Evolutionary conservation across 2,888 invertebrate genomes (phyloP).

Genomic region (Torymus texanus): DNA sequence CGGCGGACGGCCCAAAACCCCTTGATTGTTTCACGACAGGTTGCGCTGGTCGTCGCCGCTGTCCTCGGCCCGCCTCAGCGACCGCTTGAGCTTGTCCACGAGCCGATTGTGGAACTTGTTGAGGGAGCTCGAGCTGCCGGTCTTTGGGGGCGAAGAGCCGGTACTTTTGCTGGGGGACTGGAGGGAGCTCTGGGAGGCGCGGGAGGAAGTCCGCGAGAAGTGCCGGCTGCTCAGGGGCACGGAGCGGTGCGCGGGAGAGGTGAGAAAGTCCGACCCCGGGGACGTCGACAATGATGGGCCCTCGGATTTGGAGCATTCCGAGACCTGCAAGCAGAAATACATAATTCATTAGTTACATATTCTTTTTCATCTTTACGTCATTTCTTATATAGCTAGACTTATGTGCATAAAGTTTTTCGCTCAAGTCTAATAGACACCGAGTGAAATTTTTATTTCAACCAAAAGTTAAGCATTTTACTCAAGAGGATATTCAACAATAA

Average conservation of each 20-base stretch:
- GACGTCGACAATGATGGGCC: constrained; percentile 83
- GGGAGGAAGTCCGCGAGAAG: constrained; percentile 79
- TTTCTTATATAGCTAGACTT: too few relatives aligned
- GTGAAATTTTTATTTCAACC: too few relatives aligned
- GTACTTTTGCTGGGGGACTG: constrained; percentile 83
- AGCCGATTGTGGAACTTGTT: constrained; percentile 89
- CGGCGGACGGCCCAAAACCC: constrained; percentile 72
- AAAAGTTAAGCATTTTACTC: too few relatives aligned
- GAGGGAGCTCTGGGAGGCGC: constrained; percentile 80
- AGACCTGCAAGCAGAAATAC: constrained; percentile 75
- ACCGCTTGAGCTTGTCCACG: constrained; percentile 86
- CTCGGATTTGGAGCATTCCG: constrained; percentile 85
- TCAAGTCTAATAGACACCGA: too few relatives aligned
- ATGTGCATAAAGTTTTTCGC: too few relatives aligned
- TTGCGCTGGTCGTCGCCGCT: constrained; percentile 76
- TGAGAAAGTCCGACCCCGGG: constrained; percentile 79
- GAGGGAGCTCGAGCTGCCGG: constrained; percentile 79
- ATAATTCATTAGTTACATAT: too few relatives aligned
- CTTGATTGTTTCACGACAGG: constrained; percentile 72
- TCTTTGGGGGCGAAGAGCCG: constrained; percentile 80
- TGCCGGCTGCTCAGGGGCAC: constrained; percentile 82
- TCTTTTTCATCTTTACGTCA: too few relatives aligned
- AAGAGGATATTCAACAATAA: too few relatives aligned
- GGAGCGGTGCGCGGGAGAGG: constrained; percentile 80
- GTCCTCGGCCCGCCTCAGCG: constrained; percentile 79